Conservation (phyloP, 2,113 vertebrate species). For the Chionodraco myersi region DNA sequence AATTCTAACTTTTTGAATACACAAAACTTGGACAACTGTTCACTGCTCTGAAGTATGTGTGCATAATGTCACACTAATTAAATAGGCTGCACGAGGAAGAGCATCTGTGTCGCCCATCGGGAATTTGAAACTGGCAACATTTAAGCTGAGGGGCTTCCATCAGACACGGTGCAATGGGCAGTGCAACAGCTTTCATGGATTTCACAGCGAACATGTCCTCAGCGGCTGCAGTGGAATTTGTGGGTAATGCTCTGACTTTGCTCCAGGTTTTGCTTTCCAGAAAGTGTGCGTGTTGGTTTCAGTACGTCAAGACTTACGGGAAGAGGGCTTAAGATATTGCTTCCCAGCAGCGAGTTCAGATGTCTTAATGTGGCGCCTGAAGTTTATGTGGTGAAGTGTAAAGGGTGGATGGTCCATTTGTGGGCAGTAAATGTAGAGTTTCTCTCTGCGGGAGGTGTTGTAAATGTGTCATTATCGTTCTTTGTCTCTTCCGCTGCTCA, state of each 20-base stretch:
- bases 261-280: constrained; percentile 42
- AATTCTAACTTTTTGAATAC: not conserved
- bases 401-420: constrained; percentile 45
- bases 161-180: constrained; percentile 44
- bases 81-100: constrained; percentile 54
- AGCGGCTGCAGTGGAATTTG: constrained; percentile 28
- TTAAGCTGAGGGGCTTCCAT: constrained; percentile 38
- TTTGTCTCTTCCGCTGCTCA: constrained; percentile 15
- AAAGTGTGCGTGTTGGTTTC: constrained; percentile 48
- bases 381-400: constrained; percentile 51
- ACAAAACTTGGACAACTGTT: constrained; percentile 2
- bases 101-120: constrained; percentile 61
- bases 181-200: constrained; percentile 49
- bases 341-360: constrained; percentile 60
- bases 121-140: constrained; percentile 52
- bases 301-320: constrained; percentile 55
- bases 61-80: constrained; percentile 65
- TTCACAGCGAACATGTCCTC: constrained; percentile 48
- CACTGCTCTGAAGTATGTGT: constrained; percentile 14
- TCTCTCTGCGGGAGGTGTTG: constrained; percentile 6
- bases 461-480: constrained; percentile 39
- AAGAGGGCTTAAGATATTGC: constrained; percentile 39
- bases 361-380: constrained; percentile 55
- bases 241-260: constrained; percentile 31
- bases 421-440: constrained; percentile 50